Evolutionary conservation across 2,113 vertebrate species (phyloP).

Genomic region (Acrocephalus kingi): DNA sequence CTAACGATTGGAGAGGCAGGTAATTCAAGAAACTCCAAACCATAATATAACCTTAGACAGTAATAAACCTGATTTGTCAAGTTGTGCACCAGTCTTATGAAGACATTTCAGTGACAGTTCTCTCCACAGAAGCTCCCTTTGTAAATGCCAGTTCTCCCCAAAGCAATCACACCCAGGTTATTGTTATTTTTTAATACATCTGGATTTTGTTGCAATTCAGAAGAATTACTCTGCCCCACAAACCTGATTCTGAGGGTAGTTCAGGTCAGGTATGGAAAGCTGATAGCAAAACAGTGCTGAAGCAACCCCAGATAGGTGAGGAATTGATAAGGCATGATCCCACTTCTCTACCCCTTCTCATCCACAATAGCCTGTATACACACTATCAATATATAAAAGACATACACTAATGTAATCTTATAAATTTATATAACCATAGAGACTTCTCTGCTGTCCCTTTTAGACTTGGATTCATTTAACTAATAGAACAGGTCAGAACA

Average conservation of each 20-base stretch:
- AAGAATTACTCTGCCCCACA: background rate
- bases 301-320: background rate
- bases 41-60: background rate
- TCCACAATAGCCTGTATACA: background rate
- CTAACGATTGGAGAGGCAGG: slow-evolving; percentile 29
- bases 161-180: background rate
- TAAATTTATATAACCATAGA: background rate
- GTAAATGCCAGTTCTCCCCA: background rate
- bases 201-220: background rate
- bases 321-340: background rate
- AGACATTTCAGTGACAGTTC: slow-evolving; percentile 6
- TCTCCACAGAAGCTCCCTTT: background rate
- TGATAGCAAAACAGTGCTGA: background rate
- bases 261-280: background rate
- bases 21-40: slow-evolving; percentile 37
- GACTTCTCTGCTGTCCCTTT: background rate
- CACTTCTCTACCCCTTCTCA: background rate
- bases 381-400: background rate
- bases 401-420: background rate
- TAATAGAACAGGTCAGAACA: background rate
- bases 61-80: slow-evolving; percentile 17
- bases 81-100: background rate
- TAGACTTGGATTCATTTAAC: background rate
- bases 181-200: background rate
- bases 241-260: background rate